A percentile compares a stretch with the other conserved stretches of the same genome.
Conservation (phyloP, 2,113 vertebrate genomes). For the Stegostoma tigrinum region DNA sequence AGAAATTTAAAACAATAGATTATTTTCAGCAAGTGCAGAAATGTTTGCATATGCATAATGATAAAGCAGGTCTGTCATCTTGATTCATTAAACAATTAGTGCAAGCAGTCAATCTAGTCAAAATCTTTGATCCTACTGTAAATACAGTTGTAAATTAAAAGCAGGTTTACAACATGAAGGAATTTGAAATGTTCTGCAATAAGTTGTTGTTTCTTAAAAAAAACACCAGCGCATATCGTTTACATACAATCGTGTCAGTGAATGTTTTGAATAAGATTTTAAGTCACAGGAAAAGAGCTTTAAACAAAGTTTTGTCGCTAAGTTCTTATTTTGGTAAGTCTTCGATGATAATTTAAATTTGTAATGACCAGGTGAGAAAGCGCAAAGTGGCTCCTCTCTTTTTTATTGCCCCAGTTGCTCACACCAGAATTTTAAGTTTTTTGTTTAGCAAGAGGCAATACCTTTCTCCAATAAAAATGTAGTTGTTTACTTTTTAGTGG, state of each 20-base stretch:
- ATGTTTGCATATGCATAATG: not conserved
- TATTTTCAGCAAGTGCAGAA: not conserved
- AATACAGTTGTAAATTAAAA: not conserved
- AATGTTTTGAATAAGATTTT: not conserved
- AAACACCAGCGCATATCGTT: no score
- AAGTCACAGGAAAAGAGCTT: constrained; percentile 13
- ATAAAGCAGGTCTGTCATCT: not conserved
- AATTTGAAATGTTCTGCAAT: not conserved
- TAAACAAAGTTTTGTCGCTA: not conserved
- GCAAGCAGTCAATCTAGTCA: not conserved
- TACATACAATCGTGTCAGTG: no score
- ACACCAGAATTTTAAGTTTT: no score
- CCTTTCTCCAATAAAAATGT: no score
- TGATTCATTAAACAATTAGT: not conserved
- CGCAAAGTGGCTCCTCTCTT: no score
- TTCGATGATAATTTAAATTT: constrained; percentile 5
- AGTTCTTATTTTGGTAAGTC: not conserved
- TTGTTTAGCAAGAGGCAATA: no score
- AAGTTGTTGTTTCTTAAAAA: no score
- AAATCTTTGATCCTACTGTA: not conserved
- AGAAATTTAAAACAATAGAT: not conserved
- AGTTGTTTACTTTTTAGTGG: no score
- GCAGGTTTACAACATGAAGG: not conserved
- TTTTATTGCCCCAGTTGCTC: no score
- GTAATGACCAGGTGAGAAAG: no score